Base-by-base conservation (phyloP, 2,888 invertebrate genomes). In the Pemphredon lugubris region DNA sequence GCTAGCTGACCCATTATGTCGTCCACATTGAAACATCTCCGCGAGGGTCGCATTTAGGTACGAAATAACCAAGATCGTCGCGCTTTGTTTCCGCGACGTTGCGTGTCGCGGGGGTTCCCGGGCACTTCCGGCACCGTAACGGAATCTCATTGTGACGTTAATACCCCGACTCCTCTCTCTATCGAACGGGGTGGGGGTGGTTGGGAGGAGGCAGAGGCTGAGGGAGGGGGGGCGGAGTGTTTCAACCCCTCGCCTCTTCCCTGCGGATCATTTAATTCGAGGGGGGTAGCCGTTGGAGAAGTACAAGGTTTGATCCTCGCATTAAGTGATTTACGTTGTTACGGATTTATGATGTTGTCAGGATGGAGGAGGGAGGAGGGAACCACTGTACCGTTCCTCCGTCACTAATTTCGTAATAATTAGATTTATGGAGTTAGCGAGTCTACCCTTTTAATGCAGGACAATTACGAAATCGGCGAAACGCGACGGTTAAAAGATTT, bases 1-100 rank as follows among this genome's bases (percentile, higher is more conserved):
- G 76, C 63, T 60, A 73, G 73, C 70, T 63, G 63, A 74, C 71
- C 84, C 75, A 77, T 80, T 80, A 77, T 76, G 75, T 76, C 79
- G 68, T 58, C 71, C 73, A 50, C 82, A 79, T 78, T 83, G 83
- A 82, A 81, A 82, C 81, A 64, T 82, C 81, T 77, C 70, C 69
- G 51, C 69, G 57, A 61, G 72, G 75, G 48, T 64, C 60, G 54
- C 68, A 42, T 70, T 73, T 72, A 79, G 70, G 50, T 54, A 77
- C 73, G 77, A 80, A 80, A 77, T 80, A 77, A 80, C 75, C 81
- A 83, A 82, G 79, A 79, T 80, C 70, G 74, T 67, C 75, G 66
- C 77, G 77, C 78, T 76, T 73, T 79, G 79, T 82, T 82, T 81
- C 73, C 67, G 75, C 75, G 73, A 34, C 26, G 74, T 66, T 74